Evolutionary conservation across 2,888 invertebrate genomes (phyloP).

Genomic region (Oxytorus armatus): DNA sequence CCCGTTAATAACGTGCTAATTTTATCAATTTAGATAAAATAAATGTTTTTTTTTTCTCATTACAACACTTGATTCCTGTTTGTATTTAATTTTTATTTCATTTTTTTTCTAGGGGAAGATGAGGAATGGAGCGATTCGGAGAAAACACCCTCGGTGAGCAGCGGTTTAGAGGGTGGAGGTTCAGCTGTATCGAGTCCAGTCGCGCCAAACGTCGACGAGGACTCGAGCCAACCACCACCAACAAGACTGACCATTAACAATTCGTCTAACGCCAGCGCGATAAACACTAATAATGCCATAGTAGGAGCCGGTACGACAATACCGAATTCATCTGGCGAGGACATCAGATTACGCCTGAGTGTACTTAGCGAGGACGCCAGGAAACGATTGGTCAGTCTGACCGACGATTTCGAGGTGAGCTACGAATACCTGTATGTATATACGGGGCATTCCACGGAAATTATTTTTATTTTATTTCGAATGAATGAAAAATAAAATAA

Average conservation of each 20-base stretch:
- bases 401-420: slow-evolving; percentile 81
- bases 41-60: background rate
- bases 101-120: slow-evolving; percentile 82
- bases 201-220: slow-evolving; percentile 79
- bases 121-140: slow-evolving; percentile 84
- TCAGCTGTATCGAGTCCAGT: slow-evolving; percentile 82
- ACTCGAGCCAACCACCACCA: slow-evolving; percentile 79
- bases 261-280: slow-evolving; percentile 15
- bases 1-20: too few relatives aligned
- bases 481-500: too few relatives aligned
- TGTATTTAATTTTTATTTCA: slow-evolving; percentile 34
- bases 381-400: slow-evolving; percentile 78
- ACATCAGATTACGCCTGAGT: slow-evolving; percentile 78
- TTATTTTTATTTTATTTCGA: too few relatives aligned
- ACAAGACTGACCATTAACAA: slow-evolving; percentile 73
- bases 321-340: slow-evolving; percentile 75
- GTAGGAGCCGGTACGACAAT: slow-evolving; percentile 53
- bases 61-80: slow-evolving; percentile 23
- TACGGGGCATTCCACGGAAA: too few relatives aligned
- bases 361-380: slow-evolving; percentile 81
- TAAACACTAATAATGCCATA: slow-evolving; percentile 24
- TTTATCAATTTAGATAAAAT: background rate
- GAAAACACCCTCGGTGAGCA: slow-evolving; percentile 83
- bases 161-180: slow-evolving; percentile 82
- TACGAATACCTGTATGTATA: background rate